These are phyloP conservation scores for Brachypodius melanocephalos DNA, from an alignment of 2,113 vertebrate genomes.

Conservation along the genomic window DNA sequence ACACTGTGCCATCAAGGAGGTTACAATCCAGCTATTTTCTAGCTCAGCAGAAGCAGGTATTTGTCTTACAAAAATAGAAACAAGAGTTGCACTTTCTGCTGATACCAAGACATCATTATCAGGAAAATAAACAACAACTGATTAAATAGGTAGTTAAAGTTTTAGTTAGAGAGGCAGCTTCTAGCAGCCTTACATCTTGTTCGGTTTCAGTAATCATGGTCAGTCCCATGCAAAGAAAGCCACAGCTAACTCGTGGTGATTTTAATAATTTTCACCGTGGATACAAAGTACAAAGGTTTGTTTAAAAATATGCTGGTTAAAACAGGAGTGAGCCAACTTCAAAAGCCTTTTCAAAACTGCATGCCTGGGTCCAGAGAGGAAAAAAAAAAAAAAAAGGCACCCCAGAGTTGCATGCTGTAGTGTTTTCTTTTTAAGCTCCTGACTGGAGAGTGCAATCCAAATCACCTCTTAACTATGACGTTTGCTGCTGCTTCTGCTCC, in stretches of 20 bases:
- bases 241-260: not conserved
- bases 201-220: not conserved
- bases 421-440: not conserved
- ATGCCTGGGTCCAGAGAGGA: not conserved
- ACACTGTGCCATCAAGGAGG: not conserved
- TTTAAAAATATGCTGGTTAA: not conserved
- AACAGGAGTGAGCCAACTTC: not conserved
- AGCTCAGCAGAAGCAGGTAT: not conserved
- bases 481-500: not conserved
- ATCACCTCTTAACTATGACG: accelerated
- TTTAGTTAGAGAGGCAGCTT: not conserved
- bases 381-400: not conserved
- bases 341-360: not conserved
- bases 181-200: not conserved
- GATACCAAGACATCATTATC: not conserved
- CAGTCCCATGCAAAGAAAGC: not conserved
- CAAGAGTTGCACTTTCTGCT: not conserved
- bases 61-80: not conserved
- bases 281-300: not conserved
- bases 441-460: not conserved
- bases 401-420: not conserved
- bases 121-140: not conserved
- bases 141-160: not conserved
- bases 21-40: not conserved
- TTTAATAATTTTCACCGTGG: not conserved